Conservation (phyloP, 2,888 invertebrate species). For the Ptychoptera albimana region DNA sequence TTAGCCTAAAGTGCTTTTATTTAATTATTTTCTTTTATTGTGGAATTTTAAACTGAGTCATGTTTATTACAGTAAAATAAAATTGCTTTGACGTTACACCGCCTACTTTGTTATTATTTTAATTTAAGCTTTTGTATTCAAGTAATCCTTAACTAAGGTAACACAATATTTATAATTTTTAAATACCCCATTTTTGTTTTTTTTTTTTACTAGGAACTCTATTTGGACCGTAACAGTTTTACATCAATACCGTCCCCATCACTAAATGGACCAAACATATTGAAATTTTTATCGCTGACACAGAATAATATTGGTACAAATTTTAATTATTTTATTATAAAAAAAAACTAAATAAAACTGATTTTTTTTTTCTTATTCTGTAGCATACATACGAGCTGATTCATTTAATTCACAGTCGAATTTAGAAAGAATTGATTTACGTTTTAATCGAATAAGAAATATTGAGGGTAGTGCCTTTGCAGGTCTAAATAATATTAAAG, state of each 20-base stretch:
- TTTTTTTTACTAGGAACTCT: conserved; percentile 43
- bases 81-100: too few species aligned
- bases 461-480: conserved; percentile 63
- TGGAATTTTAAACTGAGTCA: too few species aligned
- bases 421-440: conserved; percentile 61
- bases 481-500: conserved; percentile 47
- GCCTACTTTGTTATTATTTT: too few species aligned
- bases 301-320: conserved; percentile 66
- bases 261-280: conserved; percentile 60
- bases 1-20: too few species aligned
- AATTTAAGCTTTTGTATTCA: too few species aligned
- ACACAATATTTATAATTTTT: too few species aligned
- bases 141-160: too few species aligned
- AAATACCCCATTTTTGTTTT: too few species aligned
- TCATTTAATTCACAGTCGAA: conserved; percentile 54
- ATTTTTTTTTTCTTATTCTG: conserved; percentile 22
- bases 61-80: too few species aligned
- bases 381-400: conserved; percentile 49
- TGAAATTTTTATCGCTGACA: conserved; percentile 56
- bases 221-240: conserved; percentile 67
- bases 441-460: conserved; percentile 55
- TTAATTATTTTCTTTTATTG: too few species aligned
- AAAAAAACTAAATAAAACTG: conserved; percentile 2
- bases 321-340: conserved; percentile 2
- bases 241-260: conserved; percentile 59